Conservation (phyloP, 2,113 vertebrate species). For the Sisor rabdophorus region DNA sequence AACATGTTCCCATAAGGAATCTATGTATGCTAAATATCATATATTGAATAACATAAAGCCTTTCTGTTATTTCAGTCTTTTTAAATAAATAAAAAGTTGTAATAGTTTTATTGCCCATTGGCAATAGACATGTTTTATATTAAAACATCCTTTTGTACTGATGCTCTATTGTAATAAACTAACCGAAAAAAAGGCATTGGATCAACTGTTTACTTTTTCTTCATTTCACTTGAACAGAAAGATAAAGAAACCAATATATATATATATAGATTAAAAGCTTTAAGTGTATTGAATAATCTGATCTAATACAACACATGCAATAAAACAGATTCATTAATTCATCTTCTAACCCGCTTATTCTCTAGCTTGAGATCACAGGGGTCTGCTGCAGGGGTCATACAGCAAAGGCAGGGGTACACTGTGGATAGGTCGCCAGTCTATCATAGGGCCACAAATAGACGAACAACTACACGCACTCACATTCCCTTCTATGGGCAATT, state of each 20-base stretch:
- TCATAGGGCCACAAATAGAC: too few relatives aligned
- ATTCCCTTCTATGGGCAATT: too few relatives aligned
- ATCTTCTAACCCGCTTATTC: too few relatives aligned
- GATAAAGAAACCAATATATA: not conserved
- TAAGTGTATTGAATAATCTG: too few relatives aligned
- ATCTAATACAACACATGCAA: not conserved
- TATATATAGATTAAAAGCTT: not conserved
- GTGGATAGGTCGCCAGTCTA: too few relatives aligned
- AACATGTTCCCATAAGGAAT: slow-evolving; percentile 7
- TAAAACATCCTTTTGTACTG: slow-evolving; percentile 5
- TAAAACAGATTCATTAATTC: too few relatives aligned
- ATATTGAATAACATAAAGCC: not conserved
- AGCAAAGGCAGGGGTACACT: too few relatives aligned
- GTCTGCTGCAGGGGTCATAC: too few relatives aligned
- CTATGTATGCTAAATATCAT: not conserved
- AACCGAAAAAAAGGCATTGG: not conserved
- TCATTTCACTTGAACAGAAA: not conserved
- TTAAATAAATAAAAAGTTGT: not conserved
- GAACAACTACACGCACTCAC: too few relatives aligned
- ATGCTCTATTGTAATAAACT: slow-evolving; percentile 2
- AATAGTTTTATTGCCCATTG: slow-evolving; percentile 9
- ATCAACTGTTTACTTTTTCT: too few relatives aligned
- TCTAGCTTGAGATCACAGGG: too few relatives aligned
- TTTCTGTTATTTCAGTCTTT: slow-evolving; percentile 2
- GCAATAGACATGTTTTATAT: slow-evolving; percentile 19